phyloP scores from a whole-genome alignment of 2,113 vertebrate species.

The Nipponia nippon region DNA sequence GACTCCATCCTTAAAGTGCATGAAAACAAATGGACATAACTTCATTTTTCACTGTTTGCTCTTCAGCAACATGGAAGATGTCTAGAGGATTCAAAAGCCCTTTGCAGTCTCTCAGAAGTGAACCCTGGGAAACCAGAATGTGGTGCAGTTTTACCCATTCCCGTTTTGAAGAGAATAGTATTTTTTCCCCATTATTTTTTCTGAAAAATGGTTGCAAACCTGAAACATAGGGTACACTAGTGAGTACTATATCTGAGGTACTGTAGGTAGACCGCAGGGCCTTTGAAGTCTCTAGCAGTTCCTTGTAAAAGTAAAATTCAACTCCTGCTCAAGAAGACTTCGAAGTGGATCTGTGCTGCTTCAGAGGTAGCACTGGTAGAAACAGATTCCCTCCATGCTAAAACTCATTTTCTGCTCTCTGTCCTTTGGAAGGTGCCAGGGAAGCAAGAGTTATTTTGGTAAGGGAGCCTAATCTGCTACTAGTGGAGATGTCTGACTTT shows the following conservation, averaged over 20 bases:
- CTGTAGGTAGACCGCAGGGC: not conserved
- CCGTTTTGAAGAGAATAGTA: not conserved
- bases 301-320: not conserved
- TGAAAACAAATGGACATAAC: not conserved
- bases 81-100: not conserved
- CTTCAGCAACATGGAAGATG: no score
- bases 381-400: no score
- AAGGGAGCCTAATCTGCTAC: not conserved
- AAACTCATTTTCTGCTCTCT: not conserved
- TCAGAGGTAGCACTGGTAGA: not conserved
- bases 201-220: not conserved
- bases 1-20: not conserved
- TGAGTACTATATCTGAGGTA: no score
- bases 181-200: not conserved
- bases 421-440: not conserved
- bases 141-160: not conserved
- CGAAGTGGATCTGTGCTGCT: not conserved
- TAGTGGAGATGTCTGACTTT: not conserved
- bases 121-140: not conserved
- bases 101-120: fast-evolving
- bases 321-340: not conserved
- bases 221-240: not conserved
- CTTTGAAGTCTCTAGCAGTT: not conserved
- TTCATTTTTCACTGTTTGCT: not conserved
- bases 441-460: not conserved